Percentiles rank a stretch among this genome's conserved stretches.
Evolutionary conservation across 1,140 invertebrate species (phyloP).

Genomic region (Orussus abietinus): DNA sequence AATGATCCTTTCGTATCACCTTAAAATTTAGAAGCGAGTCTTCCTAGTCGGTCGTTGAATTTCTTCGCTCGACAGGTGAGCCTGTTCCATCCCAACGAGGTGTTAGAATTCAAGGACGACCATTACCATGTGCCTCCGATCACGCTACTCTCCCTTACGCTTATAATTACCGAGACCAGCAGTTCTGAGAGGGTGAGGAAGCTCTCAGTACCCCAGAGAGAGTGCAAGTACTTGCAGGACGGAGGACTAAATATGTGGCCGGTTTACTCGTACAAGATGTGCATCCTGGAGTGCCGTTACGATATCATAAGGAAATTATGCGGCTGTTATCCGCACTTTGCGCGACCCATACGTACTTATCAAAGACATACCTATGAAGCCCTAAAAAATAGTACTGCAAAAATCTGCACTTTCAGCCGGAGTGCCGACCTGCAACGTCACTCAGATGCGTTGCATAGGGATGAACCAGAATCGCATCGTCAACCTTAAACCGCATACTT

Average conservation of each 20-base stretch:
- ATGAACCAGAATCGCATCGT: slow-evolving; percentile 4
- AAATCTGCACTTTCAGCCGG: slow-evolving; percentile 10
- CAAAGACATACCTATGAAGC: no score
- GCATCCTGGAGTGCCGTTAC: slow-evolving; percentile 24
- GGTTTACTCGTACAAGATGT: slow-evolving; percentile 23
- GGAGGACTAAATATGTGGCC: slow-evolving; percentile 21
- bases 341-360: slow-evolving; percentile 21
- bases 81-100: background rate
- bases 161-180: slow-evolving; percentile 10
- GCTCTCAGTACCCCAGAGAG: slow-evolving; percentile 16
- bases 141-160: background rate
- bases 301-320: slow-evolving; percentile 18
- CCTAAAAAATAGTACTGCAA: background rate
- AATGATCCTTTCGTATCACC: no score
- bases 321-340: slow-evolving; percentile 29
- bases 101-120: no score
- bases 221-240: slow-evolving; percentile 20
- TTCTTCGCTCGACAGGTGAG: background rate
- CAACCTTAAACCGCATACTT: background rate
- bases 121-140: background rate
- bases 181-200: slow-evolving; percentile 1
- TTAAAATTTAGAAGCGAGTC: no score
- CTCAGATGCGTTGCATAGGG: slow-evolving; percentile 12
- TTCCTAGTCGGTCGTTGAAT: background rate
- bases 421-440: slow-evolving; percentile 12